phyloP scores from a whole-genome alignment of 2,888 invertebrate genomes.

The Quadroppia sp. region DNA sequence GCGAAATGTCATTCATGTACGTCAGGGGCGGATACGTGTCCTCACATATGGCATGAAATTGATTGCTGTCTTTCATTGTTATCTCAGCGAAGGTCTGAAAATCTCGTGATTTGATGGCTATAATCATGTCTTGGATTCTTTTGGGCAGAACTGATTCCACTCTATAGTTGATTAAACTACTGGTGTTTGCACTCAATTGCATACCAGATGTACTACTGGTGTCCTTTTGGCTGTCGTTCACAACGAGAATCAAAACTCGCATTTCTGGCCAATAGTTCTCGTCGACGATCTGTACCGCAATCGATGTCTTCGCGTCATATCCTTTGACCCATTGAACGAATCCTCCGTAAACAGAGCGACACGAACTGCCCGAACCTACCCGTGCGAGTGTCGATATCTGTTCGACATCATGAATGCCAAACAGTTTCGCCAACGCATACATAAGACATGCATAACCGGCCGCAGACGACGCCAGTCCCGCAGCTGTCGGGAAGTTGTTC shows the following conservation, averaged over 20 bases:
- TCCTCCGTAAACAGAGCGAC: conserved; percentile 87
- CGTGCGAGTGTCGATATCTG: conserved; percentile 43
- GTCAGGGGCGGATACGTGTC: conserved; percentile 90
- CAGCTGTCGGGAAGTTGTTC: conserved; percentile 98
- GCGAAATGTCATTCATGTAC: conserved; percentile 87
- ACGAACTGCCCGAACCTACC: conserved; percentile 86
- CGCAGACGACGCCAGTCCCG: conserved; percentile 95
- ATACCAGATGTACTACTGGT: conserved; percentile 84
- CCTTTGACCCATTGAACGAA: conserved; percentile 78
- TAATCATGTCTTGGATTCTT: conserved; percentile 61
- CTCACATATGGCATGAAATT: conserved; percentile 86
- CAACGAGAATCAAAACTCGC: conserved; percentile 80
- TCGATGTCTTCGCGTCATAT: conserved; percentile 51
- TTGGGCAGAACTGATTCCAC: conserved; percentile 68
- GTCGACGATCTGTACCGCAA: conserved; percentile 59
- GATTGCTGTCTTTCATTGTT: conserved; percentile 96
- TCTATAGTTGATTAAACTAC: conserved; percentile 72
- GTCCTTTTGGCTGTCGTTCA: conserved; percentile 72
- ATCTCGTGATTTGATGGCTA: conserved; percentile 65
- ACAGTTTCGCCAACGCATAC: conserved; percentile 68
- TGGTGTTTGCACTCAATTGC: conserved; percentile 73
- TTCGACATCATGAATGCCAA: conserved; percentile 64
- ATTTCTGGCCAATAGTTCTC: conserved; percentile 83
- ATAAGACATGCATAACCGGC: conserved; percentile 95
- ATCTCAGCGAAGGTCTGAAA: conserved; percentile 82